These are phyloP conservation scores for Tiliacea aurago DNA, from an alignment of 2,888 invertebrate genomes.

Conservation along the genomic window DNA sequence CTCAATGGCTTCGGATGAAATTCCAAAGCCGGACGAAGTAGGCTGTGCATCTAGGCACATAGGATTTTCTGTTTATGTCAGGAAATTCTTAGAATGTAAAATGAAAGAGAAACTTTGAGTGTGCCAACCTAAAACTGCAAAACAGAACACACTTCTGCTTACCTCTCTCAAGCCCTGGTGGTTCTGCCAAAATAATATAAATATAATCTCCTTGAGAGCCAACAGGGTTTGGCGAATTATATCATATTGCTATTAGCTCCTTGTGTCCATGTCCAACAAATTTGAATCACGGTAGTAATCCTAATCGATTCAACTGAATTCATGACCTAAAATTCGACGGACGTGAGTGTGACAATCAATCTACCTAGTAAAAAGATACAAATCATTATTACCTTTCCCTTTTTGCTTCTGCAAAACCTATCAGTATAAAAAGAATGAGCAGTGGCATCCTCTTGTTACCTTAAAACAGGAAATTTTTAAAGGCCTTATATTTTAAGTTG, in stretches of 20 bases:
- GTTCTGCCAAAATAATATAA: no score
- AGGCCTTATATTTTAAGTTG: no score
- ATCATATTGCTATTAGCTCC: background rate
- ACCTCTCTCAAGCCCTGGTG: no score
- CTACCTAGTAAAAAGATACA: slow-evolving; percentile 3
- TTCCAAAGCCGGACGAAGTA: background rate
- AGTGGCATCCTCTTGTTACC: background rate
- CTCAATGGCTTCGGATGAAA: slow-evolving; percentile 12
- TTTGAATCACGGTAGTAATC: background rate
- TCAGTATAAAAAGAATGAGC: background rate
- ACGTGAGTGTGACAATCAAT: background rate
- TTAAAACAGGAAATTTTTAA: background rate
- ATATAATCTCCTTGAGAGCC: no score
- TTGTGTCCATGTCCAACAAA: background rate
- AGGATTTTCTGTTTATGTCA: background rate
- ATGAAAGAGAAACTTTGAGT: background rate
- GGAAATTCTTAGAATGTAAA: background rate
- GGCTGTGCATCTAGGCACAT: background rate
- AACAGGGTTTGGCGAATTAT: no score
- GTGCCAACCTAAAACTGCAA: background rate
- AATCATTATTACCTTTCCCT: background rate
- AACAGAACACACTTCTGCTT: background rate
- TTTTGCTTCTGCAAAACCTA: background rate
- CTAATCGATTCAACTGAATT: slow-evolving; percentile 19
- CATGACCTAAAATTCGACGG: slow-evolving; percentile 12